These are phyloP conservation scores for Loris lydekkerianus DNA, from an alignment of 2,797 vertebrate species.

Conservation along the genomic window DNA sequence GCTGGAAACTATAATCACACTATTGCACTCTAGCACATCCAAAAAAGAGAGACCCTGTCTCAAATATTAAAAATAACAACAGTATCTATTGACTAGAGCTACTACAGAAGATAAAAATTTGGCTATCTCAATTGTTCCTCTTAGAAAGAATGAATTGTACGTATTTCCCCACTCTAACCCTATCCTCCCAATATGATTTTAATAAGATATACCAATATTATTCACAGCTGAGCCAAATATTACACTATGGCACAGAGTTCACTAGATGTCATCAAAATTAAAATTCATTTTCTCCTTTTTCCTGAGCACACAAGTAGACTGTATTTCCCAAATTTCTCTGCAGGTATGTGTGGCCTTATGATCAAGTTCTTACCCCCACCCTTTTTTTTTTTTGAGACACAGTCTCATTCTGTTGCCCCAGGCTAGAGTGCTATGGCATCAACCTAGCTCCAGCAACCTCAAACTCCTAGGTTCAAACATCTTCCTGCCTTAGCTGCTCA, in stretches of 20 bases:
- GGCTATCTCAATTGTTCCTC: neutral
- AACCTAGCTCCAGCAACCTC: no score
- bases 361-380: neutral
- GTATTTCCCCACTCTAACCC: neutral
- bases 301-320: neutral
- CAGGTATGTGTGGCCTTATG: neutral
- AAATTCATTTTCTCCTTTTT: constrained; percentile 45
- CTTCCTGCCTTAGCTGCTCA: no score
- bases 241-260: neutral
- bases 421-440: no score
- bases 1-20: no score
- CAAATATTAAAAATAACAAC: no score
- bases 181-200: neutral
- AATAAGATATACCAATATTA: neutral
- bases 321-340: neutral
- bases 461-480: no score
- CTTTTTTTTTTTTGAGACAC: neutral
- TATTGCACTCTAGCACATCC: no score
- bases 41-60: no score
- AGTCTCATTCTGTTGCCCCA: neutral
- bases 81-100: neutral
- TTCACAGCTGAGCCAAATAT: neutral
- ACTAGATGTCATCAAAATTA: neutral
- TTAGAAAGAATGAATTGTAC: constrained; percentile 27
- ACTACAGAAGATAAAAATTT: neutral